phyloP scores from a whole-genome alignment of 1,140 invertebrate genomes.

The Dysdera silvatica region DNA sequence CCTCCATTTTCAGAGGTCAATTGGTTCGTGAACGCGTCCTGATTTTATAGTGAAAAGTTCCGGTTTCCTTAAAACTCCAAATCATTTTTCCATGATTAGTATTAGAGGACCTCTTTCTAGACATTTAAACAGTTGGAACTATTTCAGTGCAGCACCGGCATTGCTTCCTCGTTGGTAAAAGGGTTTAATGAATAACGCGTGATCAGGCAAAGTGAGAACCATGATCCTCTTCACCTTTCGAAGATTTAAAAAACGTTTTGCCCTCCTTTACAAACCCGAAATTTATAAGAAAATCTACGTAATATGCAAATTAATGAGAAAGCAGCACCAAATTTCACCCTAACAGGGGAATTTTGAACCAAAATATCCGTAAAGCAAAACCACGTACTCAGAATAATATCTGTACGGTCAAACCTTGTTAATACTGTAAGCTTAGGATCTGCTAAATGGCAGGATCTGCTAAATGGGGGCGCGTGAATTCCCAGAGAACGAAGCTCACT shows the following conservation, averaged over 20 bases:
- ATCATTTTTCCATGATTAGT: background rate
- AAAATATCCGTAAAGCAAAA: background rate
- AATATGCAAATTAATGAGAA: no score
- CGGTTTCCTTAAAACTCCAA: background rate
- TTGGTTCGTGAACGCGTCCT: background rate
- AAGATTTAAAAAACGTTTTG: background rate
- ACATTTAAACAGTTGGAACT: background rate
- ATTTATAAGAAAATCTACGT: background rate
- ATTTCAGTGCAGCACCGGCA: background rate
- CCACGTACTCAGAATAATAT: background rate
- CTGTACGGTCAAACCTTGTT: no score
- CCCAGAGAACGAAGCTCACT: no score
- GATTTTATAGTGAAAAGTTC: background rate
- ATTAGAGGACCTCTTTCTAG: background rate
- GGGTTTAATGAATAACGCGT: no score
- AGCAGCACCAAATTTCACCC: background rate
- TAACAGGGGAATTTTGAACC: background rate
- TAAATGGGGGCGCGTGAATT: no score
- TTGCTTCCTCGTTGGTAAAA: no score
- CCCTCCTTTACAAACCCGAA: background rate
- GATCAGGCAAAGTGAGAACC: no score
- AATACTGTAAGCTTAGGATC: no score
- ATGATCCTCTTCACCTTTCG: background rate
- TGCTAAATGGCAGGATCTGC: no score
- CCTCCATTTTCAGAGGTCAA: background rate